Percentiles rank a stretch among this genome's conserved stretches.
Evolutionary conservation across 2,888 invertebrate species (phyloP).

Genomic region (Hyppa rectilinea): DNA sequence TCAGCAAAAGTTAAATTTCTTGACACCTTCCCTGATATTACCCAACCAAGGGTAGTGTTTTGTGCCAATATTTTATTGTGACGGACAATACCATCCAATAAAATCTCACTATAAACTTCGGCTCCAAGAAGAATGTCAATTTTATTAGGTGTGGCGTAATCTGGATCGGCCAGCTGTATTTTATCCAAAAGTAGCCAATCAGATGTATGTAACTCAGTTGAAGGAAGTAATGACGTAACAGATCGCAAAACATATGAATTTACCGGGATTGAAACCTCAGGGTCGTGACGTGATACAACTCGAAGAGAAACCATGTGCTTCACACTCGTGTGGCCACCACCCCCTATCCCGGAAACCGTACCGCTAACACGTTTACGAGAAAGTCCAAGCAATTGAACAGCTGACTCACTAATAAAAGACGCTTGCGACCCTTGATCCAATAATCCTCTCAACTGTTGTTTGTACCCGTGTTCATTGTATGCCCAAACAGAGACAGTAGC

Average conservation of each 20-base stretch:
- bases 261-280: neutral
- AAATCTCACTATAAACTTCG: too few species aligned
- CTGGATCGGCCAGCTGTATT: neutral
- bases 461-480: constrained; percentile 4
- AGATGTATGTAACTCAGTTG: neutral
- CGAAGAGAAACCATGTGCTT: neutral
- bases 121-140: neutral
- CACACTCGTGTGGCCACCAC: neutral
- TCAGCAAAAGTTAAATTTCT: neutral
- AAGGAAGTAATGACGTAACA: constrained; percentile 1
- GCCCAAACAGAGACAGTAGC: neutral
- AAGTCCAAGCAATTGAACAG: constrained; percentile 4
- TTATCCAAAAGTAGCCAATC: neutral
- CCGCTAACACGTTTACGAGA: constrained; percentile 3
- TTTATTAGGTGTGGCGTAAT: neutral
- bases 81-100: constrained; percentile 3
- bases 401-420: neutral
- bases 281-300: neutral
- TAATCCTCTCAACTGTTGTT: constrained; percentile 6
- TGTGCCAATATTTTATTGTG: constrained; percentile 6
- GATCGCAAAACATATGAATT: neutral
- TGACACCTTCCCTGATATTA: neutral
- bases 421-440: constrained; percentile 3
- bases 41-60: neutral
- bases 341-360: neutral